A percentile compares a stretch with the other conserved stretches of the same genome.
phyloP scores from a whole-genome alignment of 2,113 vertebrate species.

The Nothobranchius furzeri region DNA sequence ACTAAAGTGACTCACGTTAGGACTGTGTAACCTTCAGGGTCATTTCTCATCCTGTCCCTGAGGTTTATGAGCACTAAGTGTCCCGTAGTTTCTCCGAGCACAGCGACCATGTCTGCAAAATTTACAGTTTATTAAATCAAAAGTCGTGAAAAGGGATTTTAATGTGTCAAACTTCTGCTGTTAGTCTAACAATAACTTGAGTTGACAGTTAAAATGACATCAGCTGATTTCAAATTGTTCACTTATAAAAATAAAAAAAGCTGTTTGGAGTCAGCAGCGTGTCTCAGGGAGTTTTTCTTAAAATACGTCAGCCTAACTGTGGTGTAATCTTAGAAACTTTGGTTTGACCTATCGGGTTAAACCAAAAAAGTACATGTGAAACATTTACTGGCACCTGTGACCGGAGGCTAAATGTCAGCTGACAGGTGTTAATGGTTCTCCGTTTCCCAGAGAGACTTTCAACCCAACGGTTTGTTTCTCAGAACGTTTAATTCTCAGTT shows the following conservation, averaged over 20 bases:
- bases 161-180: background rate
- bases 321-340: background rate
- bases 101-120: slow-evolving; percentile 94
- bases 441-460: slow-evolving; percentile 25
- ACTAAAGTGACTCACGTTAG: slow-evolving; percentile 80
- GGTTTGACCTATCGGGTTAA: background rate
- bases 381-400: slow-evolving; percentile 1
- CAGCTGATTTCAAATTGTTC: background rate
- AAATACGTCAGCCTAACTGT: too few species aligned
- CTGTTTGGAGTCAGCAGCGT: background rate
- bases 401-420: slow-evolving; percentile 1
- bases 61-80: slow-evolving; percentile 80
- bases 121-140: background rate
- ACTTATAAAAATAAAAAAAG: background rate
- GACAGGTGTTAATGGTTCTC: slow-evolving; percentile 9
- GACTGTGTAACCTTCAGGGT: slow-evolving; percentile 88
- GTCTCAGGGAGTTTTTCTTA: background rate
- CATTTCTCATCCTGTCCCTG: slow-evolving; percentile 86
- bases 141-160: background rate
- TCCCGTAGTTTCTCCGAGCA: slow-evolving; percentile 94
- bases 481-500: slow-evolving; percentile 16
- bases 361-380: background rate
- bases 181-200: background rate
- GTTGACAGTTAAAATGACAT: slow-evolving; percentile 4
- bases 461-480: background rate